Evolutionary conservation across 2,113 vertebrate genomes (phyloP).

Genomic region (Eira barbara): DNA sequence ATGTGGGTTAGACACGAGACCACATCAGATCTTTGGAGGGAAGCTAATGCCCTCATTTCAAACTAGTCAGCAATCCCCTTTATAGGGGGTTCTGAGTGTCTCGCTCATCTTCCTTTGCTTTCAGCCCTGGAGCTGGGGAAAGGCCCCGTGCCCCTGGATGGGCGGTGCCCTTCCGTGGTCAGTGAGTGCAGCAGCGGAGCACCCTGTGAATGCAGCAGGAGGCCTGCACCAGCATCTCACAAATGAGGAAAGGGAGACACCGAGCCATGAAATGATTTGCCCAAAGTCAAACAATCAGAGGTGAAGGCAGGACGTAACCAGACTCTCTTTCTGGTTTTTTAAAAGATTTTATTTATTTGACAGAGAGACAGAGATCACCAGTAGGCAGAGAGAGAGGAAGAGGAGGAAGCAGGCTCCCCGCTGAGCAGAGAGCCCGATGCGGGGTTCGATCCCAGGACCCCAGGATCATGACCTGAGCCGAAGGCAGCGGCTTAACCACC

Average conservation of each 20-base stretch:
- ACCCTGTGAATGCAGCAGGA: fast-evolving
- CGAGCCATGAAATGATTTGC: neutral
- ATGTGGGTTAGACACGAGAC: neutral
- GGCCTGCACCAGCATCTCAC: neutral
- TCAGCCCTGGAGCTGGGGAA: neutral
- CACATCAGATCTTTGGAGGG: neutral
- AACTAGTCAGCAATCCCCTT: neutral
- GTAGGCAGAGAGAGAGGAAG: no score
- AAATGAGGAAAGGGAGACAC: neutral
- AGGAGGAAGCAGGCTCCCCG: no score
- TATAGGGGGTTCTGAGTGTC: fast-evolving
- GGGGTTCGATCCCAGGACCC: no score
- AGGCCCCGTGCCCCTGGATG: fast-evolving
- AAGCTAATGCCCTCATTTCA: no score
- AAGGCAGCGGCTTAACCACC: no score
- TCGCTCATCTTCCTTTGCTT: neutral
- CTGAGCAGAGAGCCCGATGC: no score
- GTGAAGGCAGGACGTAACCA: neutral
- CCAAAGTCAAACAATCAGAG: neutral
- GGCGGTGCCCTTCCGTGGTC: fast-evolving
- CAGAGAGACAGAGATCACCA: no score
- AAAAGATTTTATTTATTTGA: no score
- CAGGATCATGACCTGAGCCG: no score
- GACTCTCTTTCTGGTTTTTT: no score
- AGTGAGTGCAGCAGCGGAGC: fast-evolving